Conservation (phyloP, 1,140 invertebrate species). For the Mylabris phalerata region DNA sequence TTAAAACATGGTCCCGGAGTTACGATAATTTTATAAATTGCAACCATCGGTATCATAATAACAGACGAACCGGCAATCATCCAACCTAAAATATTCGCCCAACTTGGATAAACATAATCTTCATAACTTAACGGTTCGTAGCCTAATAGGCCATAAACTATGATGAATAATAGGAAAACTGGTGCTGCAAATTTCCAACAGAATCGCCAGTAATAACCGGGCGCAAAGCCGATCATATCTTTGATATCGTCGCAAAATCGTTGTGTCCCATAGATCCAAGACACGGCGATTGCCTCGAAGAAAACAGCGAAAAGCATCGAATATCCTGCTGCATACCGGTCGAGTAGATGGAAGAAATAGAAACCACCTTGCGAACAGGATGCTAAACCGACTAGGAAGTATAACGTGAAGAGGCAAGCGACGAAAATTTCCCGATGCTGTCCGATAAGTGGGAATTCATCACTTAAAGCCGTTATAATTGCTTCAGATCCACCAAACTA, state of each 20-base stretch:
- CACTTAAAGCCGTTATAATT: slow-evolving; percentile 93
- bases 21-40: slow-evolving; percentile 68
- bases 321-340: slow-evolving; percentile 92
- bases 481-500: slow-evolving; percentile 99
- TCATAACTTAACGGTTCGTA: slow-evolving; percentile 86
- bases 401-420: slow-evolving; percentile 77
- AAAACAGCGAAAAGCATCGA: slow-evolving; percentile 96
- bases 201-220: slow-evolving; percentile 84
- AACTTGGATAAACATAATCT: slow-evolving; percentile 82
- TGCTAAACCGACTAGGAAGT: slow-evolving; percentile 87
- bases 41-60: slow-evolving; percentile 85
- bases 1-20: slow-evolving; percentile 72
- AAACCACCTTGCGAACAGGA: slow-evolving; percentile 95
- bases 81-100: slow-evolving; percentile 91
- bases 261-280: slow-evolving; percentile 93
- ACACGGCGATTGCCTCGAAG: slow-evolving; percentile 92
- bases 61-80: slow-evolving; percentile 87
- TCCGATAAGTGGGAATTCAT: slow-evolving; percentile 89
- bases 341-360: slow-evolving; percentile 93
- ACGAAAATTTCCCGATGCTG: slow-evolving; percentile 92
- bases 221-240: slow-evolving; percentile 88
- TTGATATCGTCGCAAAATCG: slow-evolving; percentile 86
- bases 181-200: slow-evolving; percentile 90
- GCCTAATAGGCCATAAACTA: slow-evolving; percentile 78
- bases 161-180: slow-evolving; percentile 85